Conservation (phyloP, 2,888 invertebrate genomes). For the Erebia aethiops region DNA sequence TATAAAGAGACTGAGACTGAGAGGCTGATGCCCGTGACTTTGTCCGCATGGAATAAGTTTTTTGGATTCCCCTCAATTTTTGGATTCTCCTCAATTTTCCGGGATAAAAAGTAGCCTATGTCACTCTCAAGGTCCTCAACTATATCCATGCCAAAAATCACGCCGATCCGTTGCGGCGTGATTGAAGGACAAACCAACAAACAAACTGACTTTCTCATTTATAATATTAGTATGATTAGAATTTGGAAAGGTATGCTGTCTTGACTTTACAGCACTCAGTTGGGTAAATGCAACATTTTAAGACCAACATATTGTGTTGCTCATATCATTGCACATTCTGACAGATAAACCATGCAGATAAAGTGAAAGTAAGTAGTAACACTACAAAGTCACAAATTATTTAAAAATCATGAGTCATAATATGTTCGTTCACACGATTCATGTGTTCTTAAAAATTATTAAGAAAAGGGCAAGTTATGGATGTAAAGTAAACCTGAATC, state of each 20-base stretch:
- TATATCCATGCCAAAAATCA: too few relatives aligned
- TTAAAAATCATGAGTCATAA: not conserved
- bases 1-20: too few relatives aligned
- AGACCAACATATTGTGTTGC: not conserved
- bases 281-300: not conserved
- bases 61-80: too few relatives aligned
- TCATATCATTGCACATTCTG: not conserved
- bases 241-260: not conserved
- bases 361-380: conserved; percentile 2
- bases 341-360: not conserved
- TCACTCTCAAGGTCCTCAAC: too few relatives aligned
- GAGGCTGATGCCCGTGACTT: too few relatives aligned
- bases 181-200: too few relatives aligned
- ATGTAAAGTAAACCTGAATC: not conserved
- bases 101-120: too few relatives aligned
- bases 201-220: too few relatives aligned
- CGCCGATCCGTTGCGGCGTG: too few relatives aligned
- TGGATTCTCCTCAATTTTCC: too few relatives aligned
- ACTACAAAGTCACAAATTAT: not conserved
- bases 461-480: not conserved
- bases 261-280: not conserved
- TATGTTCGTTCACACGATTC: conserved; percentile 1
- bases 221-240: too few relatives aligned
- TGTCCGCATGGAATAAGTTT: too few relatives aligned
- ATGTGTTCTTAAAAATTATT: not conserved